phyloP scores from a whole-genome alignment of 2,113 vertebrate species.

The Pygoscelis antarcticus region DNA sequence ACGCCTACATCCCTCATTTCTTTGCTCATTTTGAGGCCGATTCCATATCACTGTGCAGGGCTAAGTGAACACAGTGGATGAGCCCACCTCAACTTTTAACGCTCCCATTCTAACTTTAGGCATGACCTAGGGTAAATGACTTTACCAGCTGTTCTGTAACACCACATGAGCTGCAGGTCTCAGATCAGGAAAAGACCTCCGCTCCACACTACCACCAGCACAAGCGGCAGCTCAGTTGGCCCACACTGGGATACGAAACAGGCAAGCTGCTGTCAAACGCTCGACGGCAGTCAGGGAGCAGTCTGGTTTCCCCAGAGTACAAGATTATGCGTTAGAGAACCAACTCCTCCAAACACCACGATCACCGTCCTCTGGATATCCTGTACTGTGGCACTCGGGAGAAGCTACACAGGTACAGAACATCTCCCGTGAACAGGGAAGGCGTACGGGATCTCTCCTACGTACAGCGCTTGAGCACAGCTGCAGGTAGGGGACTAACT shows the following conservation, averaged over 20 bases:
- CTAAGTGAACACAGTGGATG: not conserved
- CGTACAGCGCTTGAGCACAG: fast-evolving
- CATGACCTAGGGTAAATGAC: not conserved
- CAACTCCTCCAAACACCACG: not conserved
- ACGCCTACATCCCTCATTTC: not conserved
- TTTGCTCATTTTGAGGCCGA: not conserved
- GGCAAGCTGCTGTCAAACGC: not conserved
- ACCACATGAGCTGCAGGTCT: not conserved
- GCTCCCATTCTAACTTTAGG: not conserved
- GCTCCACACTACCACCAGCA: not conserved
- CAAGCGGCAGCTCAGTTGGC: not conserved
- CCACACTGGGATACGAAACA: fast-evolving
- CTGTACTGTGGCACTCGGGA: fast-evolving
- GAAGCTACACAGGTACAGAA: not conserved
- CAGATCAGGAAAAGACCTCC: not conserved
- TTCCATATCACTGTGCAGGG: fast-evolving
- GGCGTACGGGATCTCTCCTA: not conserved
- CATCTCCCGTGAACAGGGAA: not conserved
- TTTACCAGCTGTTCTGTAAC: not conserved
- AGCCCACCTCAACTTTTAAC: not conserved
- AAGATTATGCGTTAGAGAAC: fast-evolving
- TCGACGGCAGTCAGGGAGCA: fast-evolving
- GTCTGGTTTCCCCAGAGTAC: not conserved
- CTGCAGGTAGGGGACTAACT: not conserved
- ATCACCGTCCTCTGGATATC: not conserved